Base-by-base conservation (phyloP, 1,140 invertebrate genomes). In the Zaprionus africanus region DNA sequence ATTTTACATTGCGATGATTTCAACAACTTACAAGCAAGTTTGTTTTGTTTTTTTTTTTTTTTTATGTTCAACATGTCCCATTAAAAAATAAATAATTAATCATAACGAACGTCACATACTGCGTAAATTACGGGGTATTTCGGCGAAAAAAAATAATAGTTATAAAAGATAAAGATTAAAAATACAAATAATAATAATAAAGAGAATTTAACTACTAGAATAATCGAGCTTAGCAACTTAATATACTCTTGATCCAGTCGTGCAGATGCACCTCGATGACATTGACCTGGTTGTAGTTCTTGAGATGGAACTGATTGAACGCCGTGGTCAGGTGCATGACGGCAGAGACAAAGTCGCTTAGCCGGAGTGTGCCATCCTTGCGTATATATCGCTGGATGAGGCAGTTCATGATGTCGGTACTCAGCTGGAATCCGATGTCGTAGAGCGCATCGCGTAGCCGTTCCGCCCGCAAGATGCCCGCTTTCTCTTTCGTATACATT, bases 331-430 rank as follows among this genome's bases (percentile, higher is more conserved):
- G 93, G 90, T 98, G 97, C 73, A 98, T 94, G 90, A 98, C 96
- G 38, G 97, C 96, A 5, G 96, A 97, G 1, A 98, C 97, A 91
- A 98, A 98, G 93, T 99, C 97, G 17, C 97, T 97, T 90, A 98
- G 98, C 81, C 97, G 93, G n/a, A 98, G 93, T 43, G 97, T 98
- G 53, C 97, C 97, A 92, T 99, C 97, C 93, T 98, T 98, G 68
- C 97, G 95, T 96, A 98, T 98, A 82, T 98, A 98, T 71, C 97
- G 94, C 62, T 98, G 93, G 54, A 98, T 96, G 17, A 98, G 93
- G 41, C 97, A 94, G 5, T 97, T 96, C 71, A 98, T 93, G 53
- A 97, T 96, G 63, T 97, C 96, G 19, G 96, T 97, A 78, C 96
- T 97, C 38, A 98, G 93, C 91, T 97, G 96, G 84, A 98, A 98